phyloP scores from a whole-genome alignment of 1,140 invertebrate species.

The Drosophila ironensis region DNA sequence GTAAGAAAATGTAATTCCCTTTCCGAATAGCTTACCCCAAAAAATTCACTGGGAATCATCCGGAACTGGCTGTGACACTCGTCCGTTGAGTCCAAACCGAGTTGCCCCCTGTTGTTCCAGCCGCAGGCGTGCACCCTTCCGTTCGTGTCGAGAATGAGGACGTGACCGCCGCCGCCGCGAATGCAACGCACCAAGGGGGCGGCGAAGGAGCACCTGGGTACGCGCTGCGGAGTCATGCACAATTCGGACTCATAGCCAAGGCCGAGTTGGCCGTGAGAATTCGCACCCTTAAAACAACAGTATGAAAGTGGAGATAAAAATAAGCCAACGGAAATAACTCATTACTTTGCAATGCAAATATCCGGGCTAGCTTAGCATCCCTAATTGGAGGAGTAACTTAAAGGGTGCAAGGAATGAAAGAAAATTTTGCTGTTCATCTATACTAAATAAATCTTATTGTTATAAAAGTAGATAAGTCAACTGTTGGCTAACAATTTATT shows the following conservation, averaged over 20 bases:
- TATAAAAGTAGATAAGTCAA: not conserved
- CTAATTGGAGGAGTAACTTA: too few relatives aligned
- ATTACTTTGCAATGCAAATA: constrained; percentile 78
- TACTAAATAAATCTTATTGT: not conserved
- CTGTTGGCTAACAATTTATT: not conserved
- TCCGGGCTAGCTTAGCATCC: not conserved
- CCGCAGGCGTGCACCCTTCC: constrained; percentile 92
- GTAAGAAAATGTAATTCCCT: too few relatives aligned
- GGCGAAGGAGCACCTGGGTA: constrained; percentile 83
- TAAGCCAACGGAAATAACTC: constrained; percentile 62
- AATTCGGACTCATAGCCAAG: constrained; percentile 87
- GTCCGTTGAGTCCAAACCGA: constrained; percentile 84
- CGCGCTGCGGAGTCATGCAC: constrained; percentile 84
- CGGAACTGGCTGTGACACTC: constrained; percentile 68
- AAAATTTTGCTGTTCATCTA: too few relatives aligned
- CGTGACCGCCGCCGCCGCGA: constrained; percentile 89
- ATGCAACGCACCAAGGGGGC: constrained; percentile 84
- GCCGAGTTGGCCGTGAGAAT: constrained; percentile 92
- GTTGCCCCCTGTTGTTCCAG: constrained; percentile 92
- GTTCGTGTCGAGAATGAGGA: constrained; percentile 86
- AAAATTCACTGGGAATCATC: constrained; percentile 64
- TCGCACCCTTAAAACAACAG: constrained; percentile 88
- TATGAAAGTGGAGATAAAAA: constrained; percentile 19
- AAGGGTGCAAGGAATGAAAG: too few relatives aligned
- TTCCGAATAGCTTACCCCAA: constrained; percentile 49